A percentile compares a stretch with the other conserved stretches of the same genome.
These are phyloP conservation scores for Leptothorax acervorum DNA, from an alignment of 2,888 invertebrate species.

Conservation along the genomic window DNA sequence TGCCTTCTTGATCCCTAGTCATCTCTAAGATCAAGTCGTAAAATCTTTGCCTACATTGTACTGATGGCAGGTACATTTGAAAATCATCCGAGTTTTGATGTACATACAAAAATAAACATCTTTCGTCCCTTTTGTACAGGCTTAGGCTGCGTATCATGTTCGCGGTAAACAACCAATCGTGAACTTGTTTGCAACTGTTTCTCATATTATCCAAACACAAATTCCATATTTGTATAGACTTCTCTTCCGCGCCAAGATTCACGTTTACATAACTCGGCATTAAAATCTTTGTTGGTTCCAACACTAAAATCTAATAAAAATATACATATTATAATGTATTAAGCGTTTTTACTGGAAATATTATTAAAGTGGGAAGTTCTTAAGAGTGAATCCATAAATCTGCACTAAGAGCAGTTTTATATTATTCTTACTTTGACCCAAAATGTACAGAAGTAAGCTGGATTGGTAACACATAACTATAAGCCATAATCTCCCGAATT, in stretches of 20 bases:
- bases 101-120: constrained; percentile 98
- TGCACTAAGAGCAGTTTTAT: constrained; percentile 73
- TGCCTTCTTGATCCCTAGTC: constrained; percentile 94
- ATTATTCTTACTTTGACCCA: constrained; percentile 77
- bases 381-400: constrained; percentile 69
- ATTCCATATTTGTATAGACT: constrained; percentile 95
- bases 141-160: constrained; percentile 96
- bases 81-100: constrained; percentile 99
- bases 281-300: constrained; percentile 96
- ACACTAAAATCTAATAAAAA: constrained; percentile 89
- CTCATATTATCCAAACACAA: constrained; percentile 93
- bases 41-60: constrained; percentile 93
- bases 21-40: constrained; percentile 94
- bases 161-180: constrained; percentile 97
- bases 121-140: constrained; percentile 97
- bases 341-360: constrained; percentile 17
- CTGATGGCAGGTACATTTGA: constrained; percentile 98
- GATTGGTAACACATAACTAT: constrained; percentile 73
- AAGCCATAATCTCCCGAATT: constrained; percentile 76
- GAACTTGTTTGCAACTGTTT: constrained; percentile 93
- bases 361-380: constrained; percentile 35
- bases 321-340: constrained; percentile 13
- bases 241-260: constrained; percentile 97
- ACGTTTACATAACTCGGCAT: constrained; percentile 99
- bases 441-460: constrained; percentile 77